A percentile compares a stretch with the other conserved stretches of the same genome.
phyloP scores from a whole-genome alignment of 2,888 invertebrate genomes.

The Tribolium freemani region DNA sequence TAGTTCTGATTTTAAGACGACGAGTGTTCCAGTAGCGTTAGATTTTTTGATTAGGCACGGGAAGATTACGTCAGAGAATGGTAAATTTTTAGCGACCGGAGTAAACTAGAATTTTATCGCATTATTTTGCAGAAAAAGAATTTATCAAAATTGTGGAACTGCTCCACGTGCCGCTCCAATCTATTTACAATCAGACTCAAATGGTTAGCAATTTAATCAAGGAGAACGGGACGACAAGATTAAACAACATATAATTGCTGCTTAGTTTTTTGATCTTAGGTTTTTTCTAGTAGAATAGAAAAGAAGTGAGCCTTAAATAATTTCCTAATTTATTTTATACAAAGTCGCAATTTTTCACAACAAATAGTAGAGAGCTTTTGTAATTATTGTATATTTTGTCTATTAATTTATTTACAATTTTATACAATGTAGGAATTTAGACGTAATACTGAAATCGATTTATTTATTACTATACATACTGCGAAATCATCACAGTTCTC shows the following conservation, averaged over 20 bases:
- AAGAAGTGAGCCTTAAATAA: conserved; percentile 50
- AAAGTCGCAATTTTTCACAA: conserved; percentile 19
- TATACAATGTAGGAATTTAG: conserved; percentile 46
- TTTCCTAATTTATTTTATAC: conserved; percentile 45
- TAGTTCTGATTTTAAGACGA: conserved; percentile 91
- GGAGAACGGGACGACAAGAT: conserved; percentile 52
- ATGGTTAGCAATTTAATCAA: conserved; percentile 43
- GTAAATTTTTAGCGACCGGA: conserved; percentile 67
- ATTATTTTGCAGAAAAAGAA: conserved; percentile 78
- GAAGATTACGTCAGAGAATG: conserved; percentile 89
- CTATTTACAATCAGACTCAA: conserved; percentile 77
- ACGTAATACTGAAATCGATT: conserved; percentile 29
- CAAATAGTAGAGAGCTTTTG: conserved; percentile 49
- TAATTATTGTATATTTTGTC: conserved; percentile 51
- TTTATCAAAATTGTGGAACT: conserved; percentile 88
- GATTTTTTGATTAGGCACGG: conserved; percentile 95
- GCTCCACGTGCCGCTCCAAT: conserved; percentile 89
- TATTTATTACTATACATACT: conserved; percentile 34
- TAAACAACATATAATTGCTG: conserved; percentile 40
- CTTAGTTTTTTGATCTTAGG: conserved; percentile 16
- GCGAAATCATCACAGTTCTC: conserved; percentile 28
- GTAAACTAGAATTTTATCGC: not conserved
- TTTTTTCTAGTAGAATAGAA: conserved; percentile 44
- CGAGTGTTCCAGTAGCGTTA: conserved; percentile 90
- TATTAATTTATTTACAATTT: conserved; percentile 53